Evolutionary conservation across 2,113 vertebrate species (phyloP), one percentile per base, ranked within the genome.

Genomic region (Neotoma lepida): DNA sequence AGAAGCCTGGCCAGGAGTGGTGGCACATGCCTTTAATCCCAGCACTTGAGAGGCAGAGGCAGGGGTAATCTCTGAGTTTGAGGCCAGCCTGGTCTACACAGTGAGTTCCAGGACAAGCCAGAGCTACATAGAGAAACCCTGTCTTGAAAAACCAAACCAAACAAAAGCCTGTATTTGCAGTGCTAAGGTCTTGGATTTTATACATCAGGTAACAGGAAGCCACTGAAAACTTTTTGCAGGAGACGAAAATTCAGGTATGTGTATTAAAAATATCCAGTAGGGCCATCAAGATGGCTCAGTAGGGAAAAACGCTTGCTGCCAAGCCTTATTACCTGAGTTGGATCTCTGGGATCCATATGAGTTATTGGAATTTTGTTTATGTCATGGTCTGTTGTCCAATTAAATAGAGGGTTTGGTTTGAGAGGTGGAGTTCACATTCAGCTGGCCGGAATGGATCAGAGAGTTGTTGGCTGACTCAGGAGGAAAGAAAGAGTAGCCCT

Each of bases 241-340:
- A 95, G 28, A 93, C 82, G 92, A 78, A 93, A 92, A 91, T 74
- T 89, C 56, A 94, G n/a, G 86, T 80, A 93, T 95, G 73, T 86
- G 5, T 30, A 66, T 63, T 54, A 22, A 46, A 64, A 35, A 13
- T 46, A 35, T 20, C 41, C 30, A 66, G 18, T 35, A 86, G 41
- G 15, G 4, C 28, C 28, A 63, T 18, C 24, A 44, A 18, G 7
- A 77, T 77, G 24, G 30, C 46, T 77, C 14, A 9, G 14, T 44
- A 1, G 24, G n/a, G 39, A 63, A 63, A 41, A 82, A 15, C 54
- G 28, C 80, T 28, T 82, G 22, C 54, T 82, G 54, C 13, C 54
- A 61, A 39, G n/a, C 56, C 39, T 63, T 63, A 63, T 9, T 61
- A 18, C 24, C 81, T 64, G 81, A 41, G 28, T 64, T 85, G 26